Conservation (phyloP, 37 sponge, comb jelly and placozoan genomes). For the Cliona cf. orientalis region DNA sequence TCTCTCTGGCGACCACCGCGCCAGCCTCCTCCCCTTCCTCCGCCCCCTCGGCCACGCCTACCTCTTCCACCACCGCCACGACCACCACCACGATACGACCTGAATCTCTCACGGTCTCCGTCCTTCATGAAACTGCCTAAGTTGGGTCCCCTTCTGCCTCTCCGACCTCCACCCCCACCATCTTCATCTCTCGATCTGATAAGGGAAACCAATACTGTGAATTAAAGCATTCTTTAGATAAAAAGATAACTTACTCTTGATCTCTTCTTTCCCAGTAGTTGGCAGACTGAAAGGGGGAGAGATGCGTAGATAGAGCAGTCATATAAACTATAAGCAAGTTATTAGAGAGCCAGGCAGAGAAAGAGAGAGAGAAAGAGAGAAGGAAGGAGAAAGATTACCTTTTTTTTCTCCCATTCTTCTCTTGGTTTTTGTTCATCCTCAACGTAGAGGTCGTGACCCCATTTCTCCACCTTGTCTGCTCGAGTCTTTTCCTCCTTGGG, state of each 20-base stretch:
- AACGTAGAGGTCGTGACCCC: conserved; percentile 71
- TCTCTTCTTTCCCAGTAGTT: conserved; percentile 14
- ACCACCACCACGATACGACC: neutral
- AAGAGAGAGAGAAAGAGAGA: neutral
- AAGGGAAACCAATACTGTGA: neutral
- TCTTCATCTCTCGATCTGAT: conserved; percentile 6
- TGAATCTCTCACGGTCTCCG: neutral
- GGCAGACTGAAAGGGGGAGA: neutral
- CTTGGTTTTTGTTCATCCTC: conserved; percentile 62
- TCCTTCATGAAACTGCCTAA: neutral
- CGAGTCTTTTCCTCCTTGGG: too few relatives aligned
- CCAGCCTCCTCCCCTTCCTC: neutral
- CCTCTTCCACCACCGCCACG: neutral
- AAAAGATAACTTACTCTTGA: neutral
- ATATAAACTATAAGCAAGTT: too few relatives aligned
- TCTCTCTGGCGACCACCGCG: neutral
- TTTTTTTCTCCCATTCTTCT: conserved; percentile 39
- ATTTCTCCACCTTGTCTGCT: conserved; percentile 42
- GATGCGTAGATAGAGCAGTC: too few relatives aligned
- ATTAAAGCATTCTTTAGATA: neutral
- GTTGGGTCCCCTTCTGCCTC: conserved; percentile 4
- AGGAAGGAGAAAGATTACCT: conserved; percentile 21
- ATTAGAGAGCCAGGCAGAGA: too few relatives aligned
- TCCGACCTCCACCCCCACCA: conserved; percentile 10
- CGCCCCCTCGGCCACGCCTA: neutral